These are phyloP conservation scores for Chrysochloris asiatica DNA, from an alignment of 2,113 vertebrate genomes.

Conservation along the genomic window DNA sequence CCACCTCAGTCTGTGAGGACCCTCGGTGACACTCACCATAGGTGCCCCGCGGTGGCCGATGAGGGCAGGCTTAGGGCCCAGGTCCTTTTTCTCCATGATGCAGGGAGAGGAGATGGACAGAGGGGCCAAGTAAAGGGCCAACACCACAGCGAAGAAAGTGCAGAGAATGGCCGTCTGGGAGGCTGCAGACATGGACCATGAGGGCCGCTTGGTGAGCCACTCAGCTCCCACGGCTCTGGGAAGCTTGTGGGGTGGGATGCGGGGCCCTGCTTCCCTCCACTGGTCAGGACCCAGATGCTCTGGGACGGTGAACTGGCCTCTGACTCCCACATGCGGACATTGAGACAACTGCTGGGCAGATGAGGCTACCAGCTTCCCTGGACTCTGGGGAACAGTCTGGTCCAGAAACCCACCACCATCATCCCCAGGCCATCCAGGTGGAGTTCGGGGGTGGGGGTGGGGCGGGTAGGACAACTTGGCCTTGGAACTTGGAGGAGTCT, in stretches of 20 bases:
- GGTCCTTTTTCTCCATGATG: slow-evolving; percentile 92
- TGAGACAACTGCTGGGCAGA: neutral
- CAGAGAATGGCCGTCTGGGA: slow-evolving; percentile 90
- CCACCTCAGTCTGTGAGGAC: neutral
- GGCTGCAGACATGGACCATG: slow-evolving; percentile 78
- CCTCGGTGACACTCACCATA: slow-evolving; percentile 88
- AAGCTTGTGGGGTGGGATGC: neutral
- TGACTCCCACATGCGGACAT: neutral
- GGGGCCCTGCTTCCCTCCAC: neutral
- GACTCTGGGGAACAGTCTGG: neutral
- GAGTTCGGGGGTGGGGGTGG: neutral
- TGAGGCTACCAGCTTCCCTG: neutral
- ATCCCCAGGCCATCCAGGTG: neutral
- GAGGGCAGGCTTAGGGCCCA: slow-evolving; percentile 89
- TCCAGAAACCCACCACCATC: neutral
- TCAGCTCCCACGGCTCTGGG: too few relatives aligned
- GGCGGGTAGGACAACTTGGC: neutral
- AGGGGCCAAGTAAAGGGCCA: slow-evolving; percentile 91
- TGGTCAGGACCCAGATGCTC: neutral
- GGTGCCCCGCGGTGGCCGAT: slow-evolving; percentile 93
- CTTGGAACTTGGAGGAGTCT: neutral
- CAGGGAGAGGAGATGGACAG: slow-evolving; percentile 96
- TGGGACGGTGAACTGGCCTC: neutral
- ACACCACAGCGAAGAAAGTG: slow-evolving; percentile 87
- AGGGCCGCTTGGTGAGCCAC: neutral